Conservation (phyloP, 2,797 vertebrate genomes). For the Diglossa cyanea region DNA sequence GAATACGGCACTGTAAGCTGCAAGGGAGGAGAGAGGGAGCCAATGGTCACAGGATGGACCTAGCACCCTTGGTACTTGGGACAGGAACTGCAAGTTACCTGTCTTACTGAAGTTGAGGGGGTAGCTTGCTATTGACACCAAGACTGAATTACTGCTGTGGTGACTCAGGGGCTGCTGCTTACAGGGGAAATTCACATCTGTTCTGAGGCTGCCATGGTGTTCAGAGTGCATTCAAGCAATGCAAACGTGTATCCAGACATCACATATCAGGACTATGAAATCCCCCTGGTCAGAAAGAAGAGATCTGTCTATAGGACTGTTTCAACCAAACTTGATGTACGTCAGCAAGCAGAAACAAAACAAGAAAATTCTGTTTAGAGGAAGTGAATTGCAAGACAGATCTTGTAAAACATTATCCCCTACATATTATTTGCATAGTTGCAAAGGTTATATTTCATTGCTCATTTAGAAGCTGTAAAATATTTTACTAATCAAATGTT, state of each 20-base stretch:
- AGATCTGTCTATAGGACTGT: neutral
- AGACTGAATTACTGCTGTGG: neutral
- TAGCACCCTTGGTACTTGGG: accelerated
- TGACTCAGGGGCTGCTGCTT: neutral
- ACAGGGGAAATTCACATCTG: neutral
- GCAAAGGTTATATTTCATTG: neutral
- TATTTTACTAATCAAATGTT: neutral
- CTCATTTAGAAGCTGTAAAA: neutral
- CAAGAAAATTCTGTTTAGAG: neutral
- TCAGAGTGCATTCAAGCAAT: neutral
- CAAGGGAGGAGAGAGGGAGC: neutral
- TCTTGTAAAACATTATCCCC: neutral
- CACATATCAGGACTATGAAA: neutral
- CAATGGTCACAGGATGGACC: accelerated
- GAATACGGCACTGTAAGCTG: neutral
- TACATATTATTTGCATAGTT: neutral
- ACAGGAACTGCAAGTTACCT: neutral
- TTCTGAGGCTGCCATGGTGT: neutral
- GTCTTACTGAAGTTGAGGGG: neutral
- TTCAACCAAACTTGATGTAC: neutral
- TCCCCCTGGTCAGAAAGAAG: neutral
- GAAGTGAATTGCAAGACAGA: neutral
- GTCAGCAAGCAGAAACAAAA: neutral
- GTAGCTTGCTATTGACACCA: accelerated
- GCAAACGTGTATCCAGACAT: neutral